Percentiles rank a stretch among this genome's conserved stretches.
Conservation (phyloP, 1,140 invertebrate genomes). For the Drosophila pectinifera region DNA sequence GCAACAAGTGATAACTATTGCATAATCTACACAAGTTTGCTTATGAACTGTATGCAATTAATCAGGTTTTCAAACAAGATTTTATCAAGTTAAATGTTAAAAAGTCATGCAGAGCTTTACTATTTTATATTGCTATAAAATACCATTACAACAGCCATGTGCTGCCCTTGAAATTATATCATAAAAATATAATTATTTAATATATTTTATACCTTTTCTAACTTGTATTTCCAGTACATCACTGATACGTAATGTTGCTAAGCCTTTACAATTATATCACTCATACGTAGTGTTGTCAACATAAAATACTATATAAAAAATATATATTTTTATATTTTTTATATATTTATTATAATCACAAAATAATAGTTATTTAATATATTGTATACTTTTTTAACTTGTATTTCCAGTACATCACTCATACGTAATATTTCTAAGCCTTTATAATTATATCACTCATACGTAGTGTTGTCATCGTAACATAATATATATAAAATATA, state of each 20-base stretch:
- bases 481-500: too few relatives aligned
- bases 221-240: background rate
- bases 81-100: constrained; percentile 8
- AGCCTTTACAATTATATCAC: background rate
- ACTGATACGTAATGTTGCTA: background rate
- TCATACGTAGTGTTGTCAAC: background rate
- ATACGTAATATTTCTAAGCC: background rate
- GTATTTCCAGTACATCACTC: background rate
- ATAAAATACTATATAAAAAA: too few relatives aligned
- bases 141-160: background rate
- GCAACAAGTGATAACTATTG: constrained; percentile 3
- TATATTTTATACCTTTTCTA: background rate
- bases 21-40: constrained; percentile 10
- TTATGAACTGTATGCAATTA: constrained; percentile 4
- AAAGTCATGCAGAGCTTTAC: background rate
- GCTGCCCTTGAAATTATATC: too few relatives aligned
- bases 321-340: too few relatives aligned
- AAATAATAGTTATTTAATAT: too few relatives aligned
- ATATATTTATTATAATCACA: too few relatives aligned
- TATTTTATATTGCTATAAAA: background rate
- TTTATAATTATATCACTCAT: background rate
- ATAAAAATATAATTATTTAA: background rate
- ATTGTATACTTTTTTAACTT: background rate
- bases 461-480: background rate
- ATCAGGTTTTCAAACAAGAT: constrained; percentile 10